These are phyloP conservation scores for Tricholaema leucomelas DNA, from an alignment of 2,113 vertebrate genomes.

Conservation along the genomic window DNA sequence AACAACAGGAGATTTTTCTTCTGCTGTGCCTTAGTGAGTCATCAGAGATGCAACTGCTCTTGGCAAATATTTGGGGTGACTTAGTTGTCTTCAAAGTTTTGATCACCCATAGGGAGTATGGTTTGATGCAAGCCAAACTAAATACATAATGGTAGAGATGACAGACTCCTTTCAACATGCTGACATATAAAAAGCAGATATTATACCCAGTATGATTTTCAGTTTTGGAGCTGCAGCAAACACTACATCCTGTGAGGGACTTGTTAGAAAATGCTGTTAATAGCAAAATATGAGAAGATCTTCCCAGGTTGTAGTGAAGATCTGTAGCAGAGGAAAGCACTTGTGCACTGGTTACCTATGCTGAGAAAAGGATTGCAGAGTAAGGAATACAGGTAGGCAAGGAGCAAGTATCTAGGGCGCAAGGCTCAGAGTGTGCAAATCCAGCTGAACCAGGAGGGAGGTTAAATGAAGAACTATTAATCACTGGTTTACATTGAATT, in stretches of 20 bases:
- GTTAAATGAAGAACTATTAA: neutral
- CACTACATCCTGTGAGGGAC: neutral
- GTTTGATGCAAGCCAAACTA: neutral
- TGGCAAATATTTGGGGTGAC: neutral
- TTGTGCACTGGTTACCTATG: neutral
- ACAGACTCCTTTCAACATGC: neutral
- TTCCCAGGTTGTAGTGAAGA: neutral
- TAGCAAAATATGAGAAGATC: neutral
- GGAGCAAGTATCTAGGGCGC: neutral
- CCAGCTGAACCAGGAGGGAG: neutral
- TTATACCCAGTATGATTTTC: neutral
- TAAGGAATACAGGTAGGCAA: neutral
- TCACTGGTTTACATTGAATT: neutral
- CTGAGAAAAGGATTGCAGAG: neutral
- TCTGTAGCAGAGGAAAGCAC: neutral
- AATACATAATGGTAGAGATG: neutral
- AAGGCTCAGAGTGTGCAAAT: neutral
- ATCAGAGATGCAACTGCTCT: neutral
- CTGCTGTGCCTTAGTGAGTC: neutral
- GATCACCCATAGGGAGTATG: neutral
- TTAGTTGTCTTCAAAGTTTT: neutral
- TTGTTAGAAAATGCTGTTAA: neutral
- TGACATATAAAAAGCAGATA: neutral
- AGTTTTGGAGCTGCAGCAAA: neutral
- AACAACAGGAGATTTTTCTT: neutral